Base-by-base conservation (phyloP, 2,113 vertebrate genomes). In the Elachura formosa region DNA sequence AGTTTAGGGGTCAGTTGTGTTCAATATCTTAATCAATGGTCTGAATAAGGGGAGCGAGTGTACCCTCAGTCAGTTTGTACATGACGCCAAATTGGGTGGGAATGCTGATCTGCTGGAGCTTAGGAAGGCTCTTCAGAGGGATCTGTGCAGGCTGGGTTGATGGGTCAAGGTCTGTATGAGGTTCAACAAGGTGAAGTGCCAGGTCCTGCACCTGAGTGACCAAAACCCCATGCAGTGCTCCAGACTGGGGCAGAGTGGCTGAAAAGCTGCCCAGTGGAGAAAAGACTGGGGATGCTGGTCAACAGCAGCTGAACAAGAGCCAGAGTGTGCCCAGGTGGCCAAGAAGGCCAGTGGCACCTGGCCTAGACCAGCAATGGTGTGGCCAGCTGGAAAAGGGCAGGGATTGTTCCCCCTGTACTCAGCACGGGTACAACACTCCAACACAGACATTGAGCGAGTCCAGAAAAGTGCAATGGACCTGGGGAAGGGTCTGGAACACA, bases 381-480 rank as follows among this genome's bases (percentile, higher is more conserved):
- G 69, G 29, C 48, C 49, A 74, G 59, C 34, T 25, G 41, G 15
- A 66, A 3, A 49, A 79, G 40, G 22, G n/a, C 62, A 56, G 41
- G 8, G n/a, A 26, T 11, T 56, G 26, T 62, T 62, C 12, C 23
- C 28, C 9, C 24, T 48, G 12, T 13, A 3, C 12, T n/a, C 14
- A 19, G n/a, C 23, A 10, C 41, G n/a, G 24, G 9, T 21, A 67
- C 26, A 21, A 17, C 48, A 38, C 40, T 23, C 12, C 40, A 54
- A 2, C 38, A 74, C 0, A 1, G 28, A 46, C 28, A 23, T 0
- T 28, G 49, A 46, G 19, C 5, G 2, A 0, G 5, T 48, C 26
- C 49, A n/a, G 59, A 48, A 41, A 20, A 29, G 19, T 29, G 12
- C 5, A 55, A 12, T 2, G 2, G 59, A 55, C 18, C 17, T 12